Base-by-base conservation (phyloP, 2,888 invertebrate species). In the Coremacera marginata region DNA sequence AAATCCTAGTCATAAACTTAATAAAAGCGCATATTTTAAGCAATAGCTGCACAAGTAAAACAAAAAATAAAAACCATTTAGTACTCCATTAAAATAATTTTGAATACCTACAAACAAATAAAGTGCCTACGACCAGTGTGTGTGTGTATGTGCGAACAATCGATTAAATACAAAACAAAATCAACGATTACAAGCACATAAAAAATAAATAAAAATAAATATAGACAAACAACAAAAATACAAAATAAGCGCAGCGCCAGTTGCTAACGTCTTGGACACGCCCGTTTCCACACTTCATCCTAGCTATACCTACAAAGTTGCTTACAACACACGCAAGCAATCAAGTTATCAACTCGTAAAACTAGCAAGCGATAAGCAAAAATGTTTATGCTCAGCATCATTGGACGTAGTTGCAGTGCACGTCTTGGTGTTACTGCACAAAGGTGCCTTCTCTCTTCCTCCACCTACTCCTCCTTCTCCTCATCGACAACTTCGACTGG, bases 361-460 rank as follows among this genome's bases (percentile, higher is more conserved):
- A 44, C 44, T 11, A 44, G 44, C 44, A 73, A 37, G 52, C 34
- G 27, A 37, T 27, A 62, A 49, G 44, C 62, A 25, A 73, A 31
- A 31, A 74, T 74, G 74, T 74, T 55, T 22, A 65, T 76, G 76
- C 25, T 77, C 52, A 60, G 63, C 67, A 62, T 74, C 75, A 79
- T 79, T 31, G 76, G 78, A 25, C 75, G 75, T 27, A 55, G 70
- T 55, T 51, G 34, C 22, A 52, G 65, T 34, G 75, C 67, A 57
- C 78, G 76, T 55, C 55, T 77, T 55, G 70, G 74, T 90, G 82
- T 85, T 86, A 1, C 88, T 87, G 9, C 86, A 86, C 70, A 85
- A 83, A 75, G 88, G 87, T 76, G 70, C 62, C 70, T 75, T 4
- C 73, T 63, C 22, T 75, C 72, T 25, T 52, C 74, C 14, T 25